Base-by-base conservation (phyloP, 1,140 invertebrate genomes). In the Pogonus chalceus region DNA sequence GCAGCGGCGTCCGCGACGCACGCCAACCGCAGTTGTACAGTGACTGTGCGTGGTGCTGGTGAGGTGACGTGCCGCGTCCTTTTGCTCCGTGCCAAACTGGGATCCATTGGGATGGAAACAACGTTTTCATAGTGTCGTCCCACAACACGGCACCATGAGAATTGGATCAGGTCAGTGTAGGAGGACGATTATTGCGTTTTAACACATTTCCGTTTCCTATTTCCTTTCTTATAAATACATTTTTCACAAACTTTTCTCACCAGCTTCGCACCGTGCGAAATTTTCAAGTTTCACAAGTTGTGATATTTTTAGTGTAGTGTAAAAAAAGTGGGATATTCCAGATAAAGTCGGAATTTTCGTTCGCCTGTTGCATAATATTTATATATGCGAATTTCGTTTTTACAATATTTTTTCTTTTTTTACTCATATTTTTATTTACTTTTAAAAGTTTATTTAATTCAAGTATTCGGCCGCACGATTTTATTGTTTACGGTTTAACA, bases 161-260 rank as follows among this genome's bases (percentile, higher is more conserved):
- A 43, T 43, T 43, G 37, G 9, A 43, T 10, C 37, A 43, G 37
- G 37, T 43, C 37, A 43, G 37, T 43, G 37, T 43, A 43, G 18
- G 37, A 43, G 18, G 18, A 31, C 26, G 26, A 31, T 7, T 31
- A 7, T 31, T 31, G 14, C 26, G 26, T n/a, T n/a, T n/a, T n/a
- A n/a, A 31, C 26, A 14, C 26, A 31, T 7, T 31, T 31, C 26
- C 26, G 14, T 31, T 31, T 31, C 26, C 26, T 7, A 7, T 14
- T 31, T 31, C 14, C 26, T 14, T 7, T 31, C 26, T 31, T 14
- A 31, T 14, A 7, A 4, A 7, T 14, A 7, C 26, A 7, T 14
- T 31, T 31, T 31, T 31, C 7, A 31, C 26, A 31, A 31, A 31
- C 4, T n/a, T n/a, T n/a, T n/a, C n/a, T n/a, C n/a, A n/a, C n/a